phyloP scores from a whole-genome alignment of 1,140 invertebrate genomes.

The Neelides sp. region DNA sequence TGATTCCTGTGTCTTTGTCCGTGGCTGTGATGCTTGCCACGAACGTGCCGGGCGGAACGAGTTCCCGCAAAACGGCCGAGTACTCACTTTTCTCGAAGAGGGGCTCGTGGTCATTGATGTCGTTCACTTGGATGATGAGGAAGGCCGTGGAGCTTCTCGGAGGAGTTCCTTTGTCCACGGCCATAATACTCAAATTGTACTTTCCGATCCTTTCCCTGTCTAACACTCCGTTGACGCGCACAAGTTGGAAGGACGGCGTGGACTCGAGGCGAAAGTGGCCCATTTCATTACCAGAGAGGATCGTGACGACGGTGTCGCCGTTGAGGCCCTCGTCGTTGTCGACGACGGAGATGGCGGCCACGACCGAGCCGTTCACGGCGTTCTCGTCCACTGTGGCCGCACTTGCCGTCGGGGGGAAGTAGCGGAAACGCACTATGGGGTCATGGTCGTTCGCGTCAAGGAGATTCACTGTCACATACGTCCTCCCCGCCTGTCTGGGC shows the following conservation, averaged over 20 bases:
- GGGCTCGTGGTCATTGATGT: constrained; percentile 88
- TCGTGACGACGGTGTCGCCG: constrained; percentile 70
- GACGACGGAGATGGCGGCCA: constrained; percentile 81
- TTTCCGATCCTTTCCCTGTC: constrained; percentile 83
- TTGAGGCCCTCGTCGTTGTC: constrained; percentile 76
- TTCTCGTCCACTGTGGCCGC: constrained; percentile 89
- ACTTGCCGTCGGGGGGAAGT: constrained; percentile 65
- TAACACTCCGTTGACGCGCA: constrained; percentile 78
- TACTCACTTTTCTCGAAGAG: constrained; percentile 89
- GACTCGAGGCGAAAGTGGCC: constrained; percentile 76
- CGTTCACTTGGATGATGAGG: constrained; percentile 82
- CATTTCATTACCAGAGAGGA: constrained; percentile 76
- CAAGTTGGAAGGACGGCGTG: constrained; percentile 70
- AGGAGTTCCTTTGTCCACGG: constrained; percentile 74
- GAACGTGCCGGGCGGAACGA: constrained; percentile 71
- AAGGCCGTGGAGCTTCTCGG: constrained; percentile 68
- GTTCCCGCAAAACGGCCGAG: constrained; percentile 70
- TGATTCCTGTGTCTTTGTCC: constrained; percentile 79
- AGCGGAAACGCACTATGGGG: constrained; percentile 78
- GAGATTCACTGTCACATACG: constrained; percentile 87
- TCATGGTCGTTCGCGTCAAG: constrained; percentile 90
- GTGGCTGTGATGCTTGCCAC: constrained; percentile 76
- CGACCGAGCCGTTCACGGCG: constrained; percentile 70
- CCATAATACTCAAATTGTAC: constrained; percentile 83
- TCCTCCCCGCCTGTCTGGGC: constrained; percentile 75